These are phyloP conservation scores for Cryptotermes secundus DNA, from an alignment of 1,140 invertebrate species.

Conservation along the genomic window DNA sequence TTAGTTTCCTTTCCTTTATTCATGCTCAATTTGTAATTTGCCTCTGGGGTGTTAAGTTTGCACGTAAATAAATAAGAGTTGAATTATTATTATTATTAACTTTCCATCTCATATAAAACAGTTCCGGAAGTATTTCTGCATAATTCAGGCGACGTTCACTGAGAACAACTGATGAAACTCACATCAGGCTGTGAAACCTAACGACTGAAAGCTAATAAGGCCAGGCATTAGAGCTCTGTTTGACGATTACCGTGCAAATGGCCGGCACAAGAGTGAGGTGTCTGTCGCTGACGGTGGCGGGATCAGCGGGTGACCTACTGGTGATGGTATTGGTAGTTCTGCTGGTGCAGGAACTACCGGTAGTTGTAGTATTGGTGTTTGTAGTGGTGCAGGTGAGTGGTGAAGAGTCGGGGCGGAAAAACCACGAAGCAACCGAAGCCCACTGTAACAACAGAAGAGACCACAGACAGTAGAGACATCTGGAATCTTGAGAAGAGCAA, in stretches of 20 bases:
- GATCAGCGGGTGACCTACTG: constrained; percentile 31
- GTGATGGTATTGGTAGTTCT: constrained; percentile 35
- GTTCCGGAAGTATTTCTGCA: too few relatives aligned
- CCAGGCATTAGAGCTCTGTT: too few relatives aligned
- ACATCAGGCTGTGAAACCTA: too few relatives aligned
- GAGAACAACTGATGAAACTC: too few relatives aligned
- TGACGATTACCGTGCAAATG: constrained; percentile 41
- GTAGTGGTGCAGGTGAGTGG: constrained; percentile 38
- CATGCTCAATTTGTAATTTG: too few relatives aligned
- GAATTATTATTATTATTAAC: too few relatives aligned
- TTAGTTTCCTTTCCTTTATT: too few relatives aligned
- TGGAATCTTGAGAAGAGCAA: constrained; percentile 7
- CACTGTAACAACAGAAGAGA: constrained; percentile 47
- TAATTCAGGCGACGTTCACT: too few relatives aligned
- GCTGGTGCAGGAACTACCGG: constrained; percentile 34
- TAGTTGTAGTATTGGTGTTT: constrained; percentile 35
- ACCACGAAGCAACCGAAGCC: constrained; percentile 54
- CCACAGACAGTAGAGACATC: constrained; percentile 31
- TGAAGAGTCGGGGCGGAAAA: constrained; percentile 47
- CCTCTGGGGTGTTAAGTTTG: too few relatives aligned
- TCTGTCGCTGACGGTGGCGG: constrained; percentile 38
- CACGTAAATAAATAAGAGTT: too few relatives aligned
- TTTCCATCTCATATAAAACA: too few relatives aligned
- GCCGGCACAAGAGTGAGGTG: constrained; percentile 46
- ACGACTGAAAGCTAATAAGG: too few relatives aligned